Evolutionary conservation across 2,888 invertebrate genomes (phyloP), one percentile per base, ranked within the genome.

Genomic region (Lepidocyrtinus sp.): DNA sequence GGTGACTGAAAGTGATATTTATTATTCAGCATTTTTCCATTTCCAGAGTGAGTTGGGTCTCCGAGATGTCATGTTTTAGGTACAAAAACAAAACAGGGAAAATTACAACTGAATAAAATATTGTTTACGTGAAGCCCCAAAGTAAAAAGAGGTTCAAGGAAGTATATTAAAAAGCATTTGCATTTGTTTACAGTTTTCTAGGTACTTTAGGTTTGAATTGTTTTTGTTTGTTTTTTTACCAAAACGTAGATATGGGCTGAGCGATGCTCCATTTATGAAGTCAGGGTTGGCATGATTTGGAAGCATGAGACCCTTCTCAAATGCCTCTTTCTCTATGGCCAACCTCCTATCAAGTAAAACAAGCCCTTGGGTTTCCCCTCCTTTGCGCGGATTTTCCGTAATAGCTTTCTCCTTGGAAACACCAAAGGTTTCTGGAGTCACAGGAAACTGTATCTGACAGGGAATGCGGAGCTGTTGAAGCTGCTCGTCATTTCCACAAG

Each of bases 201-300:
- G n/a, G 36, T 7, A 36, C 36, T 36, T 36, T 12, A 36, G 36
- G 36, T 36, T 7, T 7, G 12, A 36, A 36, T 36, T 36, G 12
- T 36, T 36, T 7, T 36, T 36, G 12, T 7, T 7, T 36, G 12
- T 36, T 36, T 36, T 36, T 36, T 12, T 74, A 17, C 94, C 94
- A 86, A 93, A 93, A 1, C 93, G 90, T 2, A 94, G 89, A 63
- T 93, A 93, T 0, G 94, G 92, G 85, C 93, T 93, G 88, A 92
- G 91, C 0, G 94, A 92, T 1, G 92, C 91, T 0, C 93, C 93
- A 12, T 62, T 75, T 73, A 93, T 88, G 61, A 94, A 89, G 82
- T 94, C 93, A 0, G 94, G 93, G 85, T 89, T 90, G 1, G 92
- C 91, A 87, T 94, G 93, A 80, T 93, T 94, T 0, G 94, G 93